Evolutionary conservation across 2,797 vertebrate species (phyloP).

Genomic region (Malurus splendens): DNA sequence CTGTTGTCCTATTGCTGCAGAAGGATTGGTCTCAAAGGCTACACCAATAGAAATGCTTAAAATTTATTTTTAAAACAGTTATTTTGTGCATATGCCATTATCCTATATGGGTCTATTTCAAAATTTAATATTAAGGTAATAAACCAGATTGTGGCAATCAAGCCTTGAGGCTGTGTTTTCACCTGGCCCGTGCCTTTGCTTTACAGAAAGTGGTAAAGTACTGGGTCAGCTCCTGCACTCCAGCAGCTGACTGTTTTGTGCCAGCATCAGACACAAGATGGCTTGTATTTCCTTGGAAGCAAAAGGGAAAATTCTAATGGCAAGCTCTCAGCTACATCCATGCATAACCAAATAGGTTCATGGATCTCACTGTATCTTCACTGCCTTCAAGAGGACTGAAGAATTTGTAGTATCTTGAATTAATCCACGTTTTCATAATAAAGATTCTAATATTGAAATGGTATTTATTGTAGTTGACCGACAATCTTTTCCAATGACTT

Average conservation of each 20-base stretch:
- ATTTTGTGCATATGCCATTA: neutral
- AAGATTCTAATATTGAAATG: neutral
- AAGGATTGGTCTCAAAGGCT: neutral
- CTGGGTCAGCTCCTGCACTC: neutral
- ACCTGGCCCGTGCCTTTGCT: neutral
- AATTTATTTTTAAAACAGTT: neutral
- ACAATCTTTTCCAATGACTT: neutral
- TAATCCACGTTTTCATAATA: neutral
- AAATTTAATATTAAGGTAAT: neutral
- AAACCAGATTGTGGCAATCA: neutral
- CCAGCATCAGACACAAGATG: neutral
- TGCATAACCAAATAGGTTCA: neutral
- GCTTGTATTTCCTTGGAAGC: neutral
- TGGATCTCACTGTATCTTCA: neutral
- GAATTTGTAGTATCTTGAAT: neutral
- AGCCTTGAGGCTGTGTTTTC: neutral
- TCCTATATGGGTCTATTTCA: neutral
- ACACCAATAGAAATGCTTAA: neutral
- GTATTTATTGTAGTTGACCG: neutral
- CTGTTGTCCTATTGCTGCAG: neutral
- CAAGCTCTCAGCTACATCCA: neutral
- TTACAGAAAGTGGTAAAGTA: neutral
- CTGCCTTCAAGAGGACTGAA: neutral
- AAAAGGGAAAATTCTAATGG: neutral
- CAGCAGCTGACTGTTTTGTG: neutral